These are phyloP conservation scores for Gorsachius magnificus DNA, from an alignment of 2,797 vertebrate species.

Conservation along the genomic window DNA sequence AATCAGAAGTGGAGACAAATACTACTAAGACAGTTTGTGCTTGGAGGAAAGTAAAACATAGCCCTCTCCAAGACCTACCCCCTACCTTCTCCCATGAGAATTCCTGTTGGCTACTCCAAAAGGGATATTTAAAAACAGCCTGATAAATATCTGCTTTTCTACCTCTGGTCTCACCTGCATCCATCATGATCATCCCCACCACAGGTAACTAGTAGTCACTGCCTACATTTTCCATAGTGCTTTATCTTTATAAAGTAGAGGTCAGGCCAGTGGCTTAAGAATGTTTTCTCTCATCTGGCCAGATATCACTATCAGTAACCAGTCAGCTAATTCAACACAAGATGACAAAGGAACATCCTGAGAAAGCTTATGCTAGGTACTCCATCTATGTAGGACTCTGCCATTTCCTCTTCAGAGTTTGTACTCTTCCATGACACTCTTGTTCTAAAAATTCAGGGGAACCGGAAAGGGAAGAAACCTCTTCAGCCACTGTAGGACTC, in stretches of 20 bases:
- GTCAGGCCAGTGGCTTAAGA: not conserved
- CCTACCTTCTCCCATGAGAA: not conserved
- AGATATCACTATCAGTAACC: not conserved
- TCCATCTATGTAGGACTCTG: not conserved
- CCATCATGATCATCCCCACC: not conserved
- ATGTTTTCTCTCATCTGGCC: not conserved
- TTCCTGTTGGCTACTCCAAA: not conserved
- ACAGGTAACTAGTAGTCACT: not conserved
- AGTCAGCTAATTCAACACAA: not conserved
- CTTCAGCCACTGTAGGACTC: not conserved
- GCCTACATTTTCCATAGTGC: not conserved
- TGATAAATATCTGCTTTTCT: not conserved
- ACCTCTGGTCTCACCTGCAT: not conserved
- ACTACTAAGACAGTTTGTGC: not conserved
- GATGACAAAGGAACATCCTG: not conserved
- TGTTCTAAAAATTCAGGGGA: not conserved
- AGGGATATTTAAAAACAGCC: not conserved
- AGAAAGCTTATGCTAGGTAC: not conserved
- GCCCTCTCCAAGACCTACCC: not conserved
- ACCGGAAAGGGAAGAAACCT: not conserved
- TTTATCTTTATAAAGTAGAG: not conserved
- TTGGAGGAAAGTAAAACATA: not conserved
- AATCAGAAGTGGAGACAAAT: not conserved
- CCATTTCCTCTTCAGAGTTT: not conserved
- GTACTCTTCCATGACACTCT: not conserved